Conservation (phyloP, 1,140 invertebrate species). For the Cephus cinctus region DNA sequence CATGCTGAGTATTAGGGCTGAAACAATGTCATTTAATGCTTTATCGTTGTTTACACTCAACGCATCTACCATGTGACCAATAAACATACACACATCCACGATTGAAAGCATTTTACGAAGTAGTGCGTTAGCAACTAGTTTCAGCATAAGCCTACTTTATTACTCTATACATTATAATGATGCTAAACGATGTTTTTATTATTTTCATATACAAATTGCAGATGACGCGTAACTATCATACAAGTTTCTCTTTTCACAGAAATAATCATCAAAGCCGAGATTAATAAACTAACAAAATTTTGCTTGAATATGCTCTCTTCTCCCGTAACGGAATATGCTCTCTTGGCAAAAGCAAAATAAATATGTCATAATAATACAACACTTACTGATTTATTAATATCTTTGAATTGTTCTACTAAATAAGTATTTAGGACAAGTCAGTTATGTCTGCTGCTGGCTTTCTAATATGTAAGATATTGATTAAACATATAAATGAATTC, state of each 20-base stretch:
- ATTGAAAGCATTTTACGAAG: background rate
- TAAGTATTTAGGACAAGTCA: too few relatives aligned
- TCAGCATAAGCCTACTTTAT: background rate
- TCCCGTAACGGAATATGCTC: too few relatives aligned
- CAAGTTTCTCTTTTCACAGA: background rate
- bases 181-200: background rate
- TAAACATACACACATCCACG: background rate
- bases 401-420: too few relatives aligned
- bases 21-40: slow-evolving; percentile 27
- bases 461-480: too few relatives aligned
- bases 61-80: background rate
- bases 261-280: background rate
- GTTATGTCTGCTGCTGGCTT: too few relatives aligned
- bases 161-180: background rate
- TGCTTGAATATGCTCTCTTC: too few relatives aligned
- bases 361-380: too few relatives aligned
- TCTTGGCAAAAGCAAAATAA: too few relatives aligned
- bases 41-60: slow-evolving; percentile 24
- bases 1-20: slow-evolving; percentile 22
- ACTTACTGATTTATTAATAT: too few relatives aligned
- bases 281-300: too few relatives aligned
- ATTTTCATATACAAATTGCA: too few relatives aligned
- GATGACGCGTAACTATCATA: background rate
- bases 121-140: background rate
- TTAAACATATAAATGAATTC: too few relatives aligned